Base-by-base conservation (phyloP, 2,797 vertebrate genomes). In the Chaenodraco wilsoni region DNA sequence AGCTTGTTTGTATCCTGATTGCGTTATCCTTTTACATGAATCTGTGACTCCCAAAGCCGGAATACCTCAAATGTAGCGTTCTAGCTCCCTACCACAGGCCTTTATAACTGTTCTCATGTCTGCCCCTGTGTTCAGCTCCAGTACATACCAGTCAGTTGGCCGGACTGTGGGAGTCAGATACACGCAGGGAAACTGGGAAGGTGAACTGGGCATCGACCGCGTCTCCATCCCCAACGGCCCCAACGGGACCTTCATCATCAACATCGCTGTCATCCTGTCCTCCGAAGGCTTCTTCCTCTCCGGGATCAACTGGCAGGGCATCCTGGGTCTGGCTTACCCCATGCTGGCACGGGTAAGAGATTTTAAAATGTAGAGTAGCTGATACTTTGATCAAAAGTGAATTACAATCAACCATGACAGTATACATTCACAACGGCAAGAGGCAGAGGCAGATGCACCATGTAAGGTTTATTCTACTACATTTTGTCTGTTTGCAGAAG, bases 141-240 rank as follows among this genome's bases (percentile, higher is more conserved):
- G 84, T 72, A 95, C 96, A 0, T 99, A 97, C 85, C 76, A 57
- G 44, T 74, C 95, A 55, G 68, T 85, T 41, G 94, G 91, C 57
- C 89, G 86, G n/a, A 87, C 87, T 0, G 97, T 99, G 65, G 86
- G 94, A 0, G 98, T 99, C 70, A 93, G 93, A 72, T 99, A 99
- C 90, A 99, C 97, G 0, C 97, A 99, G 78, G 98, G 98, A 17
- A 97, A 96, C 91, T 99, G 97, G 98, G 95, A 94, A 1, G 98
- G 98, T n/a, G 85, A 95, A 13, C 94, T 99, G 43, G 97, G 96
- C 49, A 91, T 93, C 2, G 98, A 99, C 84, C 4, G 77, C 0
- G 87, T 98, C 78, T 90, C 93, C 61, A 94, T 99, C 65, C 95
- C 97, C 0, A 95, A 95, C 40, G 97, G 96, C 63, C 94, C 96